Percentiles rank a stretch among this genome's conserved stretches.
phyloP scores from a whole-genome alignment of 64 coral and sea anemone genomes.

The Pocillopora verrucosa region DNA sequence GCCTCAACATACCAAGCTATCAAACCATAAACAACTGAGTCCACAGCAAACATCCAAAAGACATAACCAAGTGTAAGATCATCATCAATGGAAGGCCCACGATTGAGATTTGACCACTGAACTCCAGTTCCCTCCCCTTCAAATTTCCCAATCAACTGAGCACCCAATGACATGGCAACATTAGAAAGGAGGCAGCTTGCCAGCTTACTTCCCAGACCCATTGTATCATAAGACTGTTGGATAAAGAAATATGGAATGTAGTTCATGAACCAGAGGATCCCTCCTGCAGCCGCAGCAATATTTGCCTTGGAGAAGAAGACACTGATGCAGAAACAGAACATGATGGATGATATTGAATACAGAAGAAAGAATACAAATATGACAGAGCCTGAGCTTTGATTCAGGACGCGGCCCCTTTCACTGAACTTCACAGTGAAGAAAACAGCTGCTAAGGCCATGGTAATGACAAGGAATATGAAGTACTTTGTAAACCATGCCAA shows the following conservation, averaged over 20 bases:
- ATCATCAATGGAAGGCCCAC: slow-evolving; percentile 92
- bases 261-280: slow-evolving; percentile 81
- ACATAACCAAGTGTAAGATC: slow-evolving; percentile 77
- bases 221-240: slow-evolving; percentile 76
- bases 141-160: slow-evolving; percentile 90
- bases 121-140: slow-evolving; percentile 88
- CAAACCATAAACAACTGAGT: slow-evolving; percentile 80
- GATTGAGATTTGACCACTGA: slow-evolving; percentile 83
- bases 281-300: slow-evolving; percentile 81
- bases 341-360: slow-evolving; percentile 80
- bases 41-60: slow-evolving; percentile 82
- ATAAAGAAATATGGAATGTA: slow-evolving; percentile 93
- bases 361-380: slow-evolving; percentile 90
- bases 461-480: slow-evolving; percentile 66
- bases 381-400: slow-evolving; percentile 67
- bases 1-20: slow-evolving; percentile 94
- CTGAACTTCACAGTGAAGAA: slow-evolving; percentile 89
- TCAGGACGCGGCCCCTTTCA: slow-evolving; percentile 82
- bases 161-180: slow-evolving; percentile 80
- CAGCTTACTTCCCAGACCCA: slow-evolving; percentile 69
- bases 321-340: slow-evolving; percentile 96
- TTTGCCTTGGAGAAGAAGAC: slow-evolving; percentile 99
- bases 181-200: slow-evolving; percentile 79
- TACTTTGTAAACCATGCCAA: slow-evolving; percentile 88
- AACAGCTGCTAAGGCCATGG: slow-evolving; percentile 64